Conservation (phyloP, 2,888 invertebrate species). For the Hirtodrosophila alboralis region DNA sequence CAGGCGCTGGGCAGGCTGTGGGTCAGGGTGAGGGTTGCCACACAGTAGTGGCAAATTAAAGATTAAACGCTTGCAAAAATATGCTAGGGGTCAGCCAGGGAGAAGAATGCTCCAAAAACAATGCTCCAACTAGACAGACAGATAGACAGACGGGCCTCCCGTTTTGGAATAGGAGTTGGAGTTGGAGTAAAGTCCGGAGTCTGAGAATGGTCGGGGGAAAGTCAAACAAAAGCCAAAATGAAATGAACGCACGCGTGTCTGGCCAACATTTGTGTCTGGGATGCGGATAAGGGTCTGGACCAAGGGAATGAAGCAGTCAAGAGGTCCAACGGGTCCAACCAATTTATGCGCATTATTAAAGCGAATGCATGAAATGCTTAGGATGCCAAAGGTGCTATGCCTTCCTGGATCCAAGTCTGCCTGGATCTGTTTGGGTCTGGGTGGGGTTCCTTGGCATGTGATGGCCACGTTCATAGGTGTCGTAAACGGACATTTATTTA, state of each 20-base stretch:
- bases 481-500: slow-evolving; percentile 72
- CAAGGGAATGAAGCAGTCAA: slow-evolving; percentile 72
- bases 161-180: slow-evolving; percentile 1
- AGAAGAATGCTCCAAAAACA: slow-evolving; percentile 48
- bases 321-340: slow-evolving; percentile 62
- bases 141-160: slow-evolving; percentile 11
- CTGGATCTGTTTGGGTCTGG: slow-evolving; percentile 4
- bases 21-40: slow-evolving; percentile 8
- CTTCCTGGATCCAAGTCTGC: slow-evolving; percentile 9
- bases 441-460: slow-evolving; percentile 15
- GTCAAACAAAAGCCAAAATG: slow-evolving; percentile 76
- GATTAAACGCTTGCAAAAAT: slow-evolving; percentile 72
- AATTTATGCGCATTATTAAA: slow-evolving; percentile 81
- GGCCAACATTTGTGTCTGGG: slow-evolving; percentile 11
- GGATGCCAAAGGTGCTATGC: slow-evolving; percentile 53
- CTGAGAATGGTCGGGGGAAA: slow-evolving; percentile 33
- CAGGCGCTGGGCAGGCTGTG: slow-evolving; percentile 22
- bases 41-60: slow-evolving; percentile 72
- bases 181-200: neutral
- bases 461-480: slow-evolving; percentile 63
- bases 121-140: slow-evolving; percentile 63
- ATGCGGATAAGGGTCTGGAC: neutral
- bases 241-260: slow-evolving; percentile 63
- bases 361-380: slow-evolving; percentile 70
- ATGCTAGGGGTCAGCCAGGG: slow-evolving; percentile 59